These are phyloP conservation scores for Eretmocerus hayati DNA, from an alignment of 2,888 invertebrate genomes.

Conservation along the genomic window DNA sequence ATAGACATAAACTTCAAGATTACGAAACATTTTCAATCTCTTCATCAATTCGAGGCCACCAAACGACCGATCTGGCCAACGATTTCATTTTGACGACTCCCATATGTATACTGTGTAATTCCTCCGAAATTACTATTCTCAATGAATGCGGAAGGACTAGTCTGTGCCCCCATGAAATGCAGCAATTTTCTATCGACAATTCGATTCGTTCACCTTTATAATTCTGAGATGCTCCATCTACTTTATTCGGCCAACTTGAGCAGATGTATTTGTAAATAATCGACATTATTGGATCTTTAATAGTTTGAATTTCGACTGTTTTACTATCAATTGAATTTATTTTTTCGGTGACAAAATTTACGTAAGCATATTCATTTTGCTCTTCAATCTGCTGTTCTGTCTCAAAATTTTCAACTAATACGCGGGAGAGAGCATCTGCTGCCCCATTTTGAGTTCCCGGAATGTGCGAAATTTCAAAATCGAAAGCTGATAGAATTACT, in stretches of 20 bases:
- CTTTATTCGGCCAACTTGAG: neutral
- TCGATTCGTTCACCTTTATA: conserved; percentile 11
- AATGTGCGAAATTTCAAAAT: conserved; percentile 20
- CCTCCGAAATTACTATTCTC: conserved; percentile 17
- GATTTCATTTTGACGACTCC: conserved; percentile 28
- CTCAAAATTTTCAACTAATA: conserved; percentile 16
- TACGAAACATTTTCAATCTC: conserved; percentile 16
- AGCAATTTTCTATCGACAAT: conserved; percentile 16
- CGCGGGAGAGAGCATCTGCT: conserved; percentile 23
- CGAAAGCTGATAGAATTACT: conserved; percentile 32
- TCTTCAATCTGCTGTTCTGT: conserved; percentile 14
- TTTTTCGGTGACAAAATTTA: conserved; percentile 1
- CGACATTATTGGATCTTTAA: conserved; percentile 15
- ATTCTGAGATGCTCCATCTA: too few relatives aligned
- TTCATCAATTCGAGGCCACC: conserved; percentile 25
- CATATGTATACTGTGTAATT: conserved; percentile 25
- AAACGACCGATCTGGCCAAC: conserved; percentile 25
- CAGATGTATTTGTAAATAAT: neutral
- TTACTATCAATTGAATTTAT: conserved; percentile 5
- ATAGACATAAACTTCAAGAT: conserved; percentile 15
- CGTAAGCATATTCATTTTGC: conserved; percentile 12
- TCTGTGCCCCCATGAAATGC: conserved; percentile 19
- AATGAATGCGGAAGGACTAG: conserved; percentile 12
- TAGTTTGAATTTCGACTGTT: conserved; percentile 16
- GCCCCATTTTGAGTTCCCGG: conserved; percentile 15